These are phyloP conservation scores for Rhinolophus ferrumequinum DNA, from an alignment of 2,113 vertebrate genomes.

Conservation along the genomic window DNA sequence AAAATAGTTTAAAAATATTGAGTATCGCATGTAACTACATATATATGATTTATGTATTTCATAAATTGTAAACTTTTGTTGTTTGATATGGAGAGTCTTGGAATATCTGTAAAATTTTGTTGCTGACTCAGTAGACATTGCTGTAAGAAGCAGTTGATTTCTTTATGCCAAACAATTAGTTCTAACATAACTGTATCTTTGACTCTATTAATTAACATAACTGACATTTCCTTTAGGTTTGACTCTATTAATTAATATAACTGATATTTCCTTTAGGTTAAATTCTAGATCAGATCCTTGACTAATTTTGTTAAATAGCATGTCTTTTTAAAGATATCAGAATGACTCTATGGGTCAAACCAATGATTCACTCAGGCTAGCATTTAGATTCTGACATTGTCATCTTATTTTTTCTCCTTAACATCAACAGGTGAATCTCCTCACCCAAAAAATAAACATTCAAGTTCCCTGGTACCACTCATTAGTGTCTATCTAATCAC, in stretches of 20 bases:
- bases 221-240: neutral
- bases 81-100: neutral
- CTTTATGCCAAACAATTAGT: neutral
- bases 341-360: neutral
- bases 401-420: neutral
- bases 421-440: neutral
- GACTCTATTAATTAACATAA: conserved; percentile 13
- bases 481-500: neutral
- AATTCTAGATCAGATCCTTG: neutral
- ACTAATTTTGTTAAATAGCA: neutral
- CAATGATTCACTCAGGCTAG: neutral
- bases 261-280: neutral
- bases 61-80: neutral
- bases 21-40: neutral
- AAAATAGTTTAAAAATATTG: neutral
- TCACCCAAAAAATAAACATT: neutral
- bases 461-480: neutral
- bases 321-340: neutral
- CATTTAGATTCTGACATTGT: neutral
- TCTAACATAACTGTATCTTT: neutral
- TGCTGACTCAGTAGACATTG: neutral
- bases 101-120: neutral
- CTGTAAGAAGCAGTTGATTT: neutral
- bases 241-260: conserved; percentile 14
- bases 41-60: neutral